Conservation (phyloP, 2,888 invertebrate species). For the Spisula solida region DNA sequence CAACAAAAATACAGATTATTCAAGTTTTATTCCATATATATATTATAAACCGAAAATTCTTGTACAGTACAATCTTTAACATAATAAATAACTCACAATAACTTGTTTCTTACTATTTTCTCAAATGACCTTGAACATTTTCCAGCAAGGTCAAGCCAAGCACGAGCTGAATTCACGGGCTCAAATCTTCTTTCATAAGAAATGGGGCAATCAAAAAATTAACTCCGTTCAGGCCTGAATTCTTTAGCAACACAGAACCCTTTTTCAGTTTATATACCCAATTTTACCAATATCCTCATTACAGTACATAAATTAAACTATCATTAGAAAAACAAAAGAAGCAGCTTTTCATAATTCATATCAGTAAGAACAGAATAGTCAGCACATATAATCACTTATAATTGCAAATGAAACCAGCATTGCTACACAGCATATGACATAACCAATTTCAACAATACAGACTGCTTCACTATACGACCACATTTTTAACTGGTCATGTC, state of each 20-base stretch:
- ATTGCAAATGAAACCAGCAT: constrained; percentile 8
- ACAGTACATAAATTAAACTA: neutral
- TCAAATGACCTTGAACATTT: neutral
- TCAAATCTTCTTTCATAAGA: too few relatives aligned
- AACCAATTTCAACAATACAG: neutral
- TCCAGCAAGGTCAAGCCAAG: too few relatives aligned
- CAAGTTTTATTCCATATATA: constrained; percentile 21
- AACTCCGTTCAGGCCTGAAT: too few relatives aligned
- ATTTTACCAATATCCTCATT: neutral
- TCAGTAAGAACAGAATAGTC: neutral
- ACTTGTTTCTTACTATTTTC: neutral
- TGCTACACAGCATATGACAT: neutral
- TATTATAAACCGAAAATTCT: constrained; percentile 7
- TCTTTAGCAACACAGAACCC: too few relatives aligned
- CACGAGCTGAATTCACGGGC: too few relatives aligned
- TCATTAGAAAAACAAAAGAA: neutral
- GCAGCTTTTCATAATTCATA: neutral
- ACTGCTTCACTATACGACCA: neutral
- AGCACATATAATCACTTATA: neutral
- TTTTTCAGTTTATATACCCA: neutral
- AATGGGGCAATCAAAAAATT: too few relatives aligned
- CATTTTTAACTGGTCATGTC: too few relatives aligned
- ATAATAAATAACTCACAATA: constrained; percentile 2
- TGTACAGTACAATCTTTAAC: constrained; percentile 3
- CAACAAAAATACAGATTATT: neutral